Evolutionary conservation across 2,888 invertebrate species (phyloP).

Genomic region (Drosophila prostipennis): DNA sequence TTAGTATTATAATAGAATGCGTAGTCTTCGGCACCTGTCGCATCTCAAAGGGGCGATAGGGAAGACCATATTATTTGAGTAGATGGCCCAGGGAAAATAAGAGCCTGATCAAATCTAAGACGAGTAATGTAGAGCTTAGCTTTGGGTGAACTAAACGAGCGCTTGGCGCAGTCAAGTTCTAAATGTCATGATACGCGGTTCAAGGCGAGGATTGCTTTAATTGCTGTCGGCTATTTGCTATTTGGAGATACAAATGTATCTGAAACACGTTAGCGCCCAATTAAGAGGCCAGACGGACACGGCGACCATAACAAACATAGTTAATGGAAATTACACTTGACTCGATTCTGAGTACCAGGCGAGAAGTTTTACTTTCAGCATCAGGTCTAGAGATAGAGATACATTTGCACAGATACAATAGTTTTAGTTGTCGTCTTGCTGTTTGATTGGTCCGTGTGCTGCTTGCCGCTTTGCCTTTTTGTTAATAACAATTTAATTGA

Average conservation of each 20-base stretch:
- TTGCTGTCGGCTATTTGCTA: conserved; percentile 59
- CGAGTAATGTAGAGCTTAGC: conserved; percentile 18
- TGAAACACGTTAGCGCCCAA: conserved; percentile 79
- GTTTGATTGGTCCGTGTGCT: conserved; percentile 54
- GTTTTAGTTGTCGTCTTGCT: conserved; percentile 22
- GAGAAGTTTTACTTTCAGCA: conserved; percentile 44
- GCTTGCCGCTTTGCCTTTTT: conserved; percentile 63
- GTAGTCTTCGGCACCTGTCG: neutral
- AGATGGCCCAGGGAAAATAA: neutral
- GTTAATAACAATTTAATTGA: conserved; percentile 77
- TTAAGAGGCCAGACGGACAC: conserved; percentile 66
- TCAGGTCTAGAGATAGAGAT: conserved; percentile 10
- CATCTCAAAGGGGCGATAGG: neutral
- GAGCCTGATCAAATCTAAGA: conserved; percentile 17
- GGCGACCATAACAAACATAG: conserved; percentile 62
- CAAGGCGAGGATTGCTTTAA: conserved; percentile 81
- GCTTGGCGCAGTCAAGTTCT: conserved; percentile 62
- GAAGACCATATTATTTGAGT: neutral
- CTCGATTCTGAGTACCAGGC: conserved; percentile 53
- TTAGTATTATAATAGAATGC: neutral
- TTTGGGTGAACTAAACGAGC: conserved; percentile 21
- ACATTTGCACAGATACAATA: conserved; percentile 31
- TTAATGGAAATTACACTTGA: conserved; percentile 74
- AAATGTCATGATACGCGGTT: conserved; percentile 75
- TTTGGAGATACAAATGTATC: conserved; percentile 75